Evolutionary conservation across 2,888 invertebrate genomes (phyloP).

Genomic region (Thelaira solivaga): DNA sequence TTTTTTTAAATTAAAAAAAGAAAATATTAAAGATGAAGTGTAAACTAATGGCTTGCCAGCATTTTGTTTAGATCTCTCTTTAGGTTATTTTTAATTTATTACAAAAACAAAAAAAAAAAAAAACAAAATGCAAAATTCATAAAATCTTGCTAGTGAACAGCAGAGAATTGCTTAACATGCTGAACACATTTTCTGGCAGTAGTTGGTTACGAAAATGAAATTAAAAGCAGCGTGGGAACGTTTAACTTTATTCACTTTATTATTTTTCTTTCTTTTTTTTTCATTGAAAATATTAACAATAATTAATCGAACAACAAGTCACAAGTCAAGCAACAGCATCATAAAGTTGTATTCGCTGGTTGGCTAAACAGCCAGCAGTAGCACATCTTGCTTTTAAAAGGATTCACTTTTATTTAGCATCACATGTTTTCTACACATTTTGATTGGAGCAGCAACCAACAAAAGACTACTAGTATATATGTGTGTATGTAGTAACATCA

Average conservation of each 20-base stretch:
- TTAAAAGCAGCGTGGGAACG: constrained; percentile 62
- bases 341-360: constrained; percentile 50
- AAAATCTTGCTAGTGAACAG: background rate
- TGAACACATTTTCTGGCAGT: constrained; percentile 33
- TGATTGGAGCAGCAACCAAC: too few species aligned
- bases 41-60: constrained; percentile 71
- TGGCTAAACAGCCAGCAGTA: constrained; percentile 26
- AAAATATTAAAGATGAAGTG: constrained; percentile 65
- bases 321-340: constrained; percentile 56
- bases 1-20: too few species aligned
- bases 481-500: constrained; percentile 32
- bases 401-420: constrained; percentile 15
- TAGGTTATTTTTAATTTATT: constrained; percentile 39
- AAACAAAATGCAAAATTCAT: background rate
- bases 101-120: constrained; percentile 2
- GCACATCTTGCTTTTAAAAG: constrained; percentile 12
- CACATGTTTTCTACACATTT: constrained; percentile 7
- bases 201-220: constrained; percentile 61
- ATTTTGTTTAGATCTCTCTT: constrained; percentile 8
- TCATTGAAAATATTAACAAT: constrained; percentile 51
- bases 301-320: constrained; percentile 59
- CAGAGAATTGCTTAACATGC: constrained; percentile 35
- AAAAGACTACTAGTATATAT: background rate
- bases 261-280: constrained; percentile 12
- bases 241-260: background rate